Percentiles rank a stretch among this genome's conserved stretches.
These are phyloP conservation scores for Cebus imitator DNA, from an alignment of 2,113 vertebrate genomes.

Conservation along the genomic window DNA sequence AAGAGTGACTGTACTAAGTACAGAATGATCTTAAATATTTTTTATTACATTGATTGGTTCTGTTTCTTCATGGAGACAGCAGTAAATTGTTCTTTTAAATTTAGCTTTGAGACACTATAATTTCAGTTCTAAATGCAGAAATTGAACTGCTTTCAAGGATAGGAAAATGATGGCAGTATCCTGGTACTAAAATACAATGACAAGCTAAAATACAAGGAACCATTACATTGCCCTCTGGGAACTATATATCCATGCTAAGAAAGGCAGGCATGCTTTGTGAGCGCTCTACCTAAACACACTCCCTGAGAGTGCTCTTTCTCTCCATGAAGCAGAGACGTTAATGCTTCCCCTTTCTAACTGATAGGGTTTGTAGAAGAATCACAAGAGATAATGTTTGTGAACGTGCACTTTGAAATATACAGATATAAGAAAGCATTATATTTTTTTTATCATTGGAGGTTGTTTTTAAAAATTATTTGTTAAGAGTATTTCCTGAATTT, in stretches of 20 bases:
- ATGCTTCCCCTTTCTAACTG: not conserved
- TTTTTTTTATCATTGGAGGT: not conserved
- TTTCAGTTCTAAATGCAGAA: constrained; percentile 66
- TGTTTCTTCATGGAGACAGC: constrained; percentile 52
- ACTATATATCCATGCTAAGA: not conserved
- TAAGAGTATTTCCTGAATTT: not conserved
- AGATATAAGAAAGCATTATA: not conserved
- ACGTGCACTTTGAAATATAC: not conserved
- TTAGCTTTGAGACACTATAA: constrained; percentile 42
- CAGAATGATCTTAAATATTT: constrained; percentile 33
- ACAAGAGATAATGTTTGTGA: not conserved
- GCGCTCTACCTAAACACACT: not conserved
- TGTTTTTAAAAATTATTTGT: not conserved
- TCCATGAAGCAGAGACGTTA: not conserved
- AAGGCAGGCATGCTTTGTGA: not conserved
- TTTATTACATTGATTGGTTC: constrained; percentile 66
- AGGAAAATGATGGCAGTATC: constrained; percentile 54
- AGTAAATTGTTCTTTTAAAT: constrained; percentile 66
- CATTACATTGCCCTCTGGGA: not conserved
- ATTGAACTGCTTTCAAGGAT: constrained; percentile 62
- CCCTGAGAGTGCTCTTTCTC: not conserved
- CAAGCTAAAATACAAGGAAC: constrained; percentile 51
- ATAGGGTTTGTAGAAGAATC: not conserved
- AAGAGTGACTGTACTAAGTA: not conserved
- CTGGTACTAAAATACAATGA: constrained; percentile 32